These are phyloP conservation scores for Idaea straminata DNA, from an alignment of 2,888 invertebrate genomes.

Conservation along the genomic window DNA sequence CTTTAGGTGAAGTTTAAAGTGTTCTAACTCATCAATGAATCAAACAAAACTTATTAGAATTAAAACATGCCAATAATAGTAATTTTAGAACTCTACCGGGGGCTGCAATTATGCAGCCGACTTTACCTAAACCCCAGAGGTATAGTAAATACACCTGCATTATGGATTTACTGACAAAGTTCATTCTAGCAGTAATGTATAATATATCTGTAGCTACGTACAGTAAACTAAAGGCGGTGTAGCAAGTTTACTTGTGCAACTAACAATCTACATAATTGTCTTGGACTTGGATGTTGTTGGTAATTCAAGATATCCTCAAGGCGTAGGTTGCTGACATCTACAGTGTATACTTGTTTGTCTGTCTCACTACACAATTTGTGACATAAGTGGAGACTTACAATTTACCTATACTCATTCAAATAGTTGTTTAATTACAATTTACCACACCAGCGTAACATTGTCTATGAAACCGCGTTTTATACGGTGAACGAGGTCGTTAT, in stretches of 20 bases:
- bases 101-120: no score
- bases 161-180: not conserved
- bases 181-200: constrained; percentile 9
- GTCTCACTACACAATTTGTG: no score
- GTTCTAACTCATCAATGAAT: no score
- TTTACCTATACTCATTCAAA: not conserved
- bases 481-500: not conserved
- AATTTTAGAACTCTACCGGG: no score
- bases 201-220: not conserved
- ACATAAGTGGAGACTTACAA: not conserved
- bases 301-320: constrained; percentile 27
- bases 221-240: constrained; percentile 16
- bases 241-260: constrained; percentile 21
- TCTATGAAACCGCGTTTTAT: not conserved
- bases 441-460: constrained; percentile 9
- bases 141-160: not conserved
- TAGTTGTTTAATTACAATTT: not conserved
- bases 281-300: constrained; percentile 33
- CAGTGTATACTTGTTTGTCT: not conserved
- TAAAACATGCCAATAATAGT: no score
- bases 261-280: constrained; percentile 30
- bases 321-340: constrained; percentile 2
- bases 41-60: no score
- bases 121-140: not conserved
- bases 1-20: no score